Conservation (phyloP, 2,888 invertebrate species). For the Protodeltote pygarga region DNA sequence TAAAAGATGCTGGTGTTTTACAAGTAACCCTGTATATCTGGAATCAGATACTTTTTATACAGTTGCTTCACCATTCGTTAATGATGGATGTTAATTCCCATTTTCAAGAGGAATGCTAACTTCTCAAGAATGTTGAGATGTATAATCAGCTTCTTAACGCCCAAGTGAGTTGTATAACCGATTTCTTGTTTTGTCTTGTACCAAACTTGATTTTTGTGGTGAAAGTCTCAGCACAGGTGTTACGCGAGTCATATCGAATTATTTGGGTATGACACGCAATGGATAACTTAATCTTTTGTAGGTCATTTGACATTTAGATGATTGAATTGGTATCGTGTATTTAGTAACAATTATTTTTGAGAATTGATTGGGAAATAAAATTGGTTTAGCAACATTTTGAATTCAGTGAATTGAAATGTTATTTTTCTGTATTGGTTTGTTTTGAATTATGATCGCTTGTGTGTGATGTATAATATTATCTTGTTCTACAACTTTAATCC, state of each 20-base stretch:
- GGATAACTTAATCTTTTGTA: slow-evolving; percentile 54
- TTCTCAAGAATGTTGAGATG: slow-evolving; percentile 38
- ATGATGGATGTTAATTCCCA: background rate
- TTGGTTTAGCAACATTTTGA: too few relatives aligned
- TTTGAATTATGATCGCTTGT: too few relatives aligned
- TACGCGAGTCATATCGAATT: slow-evolving; percentile 66
- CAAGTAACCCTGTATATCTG: too few relatives aligned
- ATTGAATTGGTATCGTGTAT: slow-evolving; percentile 14
- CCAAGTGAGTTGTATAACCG: slow-evolving; percentile 71
- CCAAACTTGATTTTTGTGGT: slow-evolving; percentile 72
- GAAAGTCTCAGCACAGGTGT: slow-evolving; percentile 75
- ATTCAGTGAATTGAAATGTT: too few relatives aligned
- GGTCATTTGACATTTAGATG: slow-evolving; percentile 49
- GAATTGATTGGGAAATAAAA: background rate
- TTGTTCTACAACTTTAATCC: too few relatives aligned
- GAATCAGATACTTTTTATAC: too few relatives aligned
- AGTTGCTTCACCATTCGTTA: too few relatives aligned
- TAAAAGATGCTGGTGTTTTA: too few relatives aligned
- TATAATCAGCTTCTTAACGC: slow-evolving; percentile 50
- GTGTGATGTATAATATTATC: too few relatives aligned
- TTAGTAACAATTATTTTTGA: slow-evolving; percentile 16
- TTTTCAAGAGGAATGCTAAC: slow-evolving; percentile 3
- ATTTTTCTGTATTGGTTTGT: too few relatives aligned
- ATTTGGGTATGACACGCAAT: slow-evolving; percentile 74
- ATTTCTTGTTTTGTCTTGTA: slow-evolving; percentile 67